Evolutionary conservation across 92 coral and sea anemone species (phyloP), one percentile per base, ranked within the genome.

Genomic region (Epizoanthus ramosus): DNA sequence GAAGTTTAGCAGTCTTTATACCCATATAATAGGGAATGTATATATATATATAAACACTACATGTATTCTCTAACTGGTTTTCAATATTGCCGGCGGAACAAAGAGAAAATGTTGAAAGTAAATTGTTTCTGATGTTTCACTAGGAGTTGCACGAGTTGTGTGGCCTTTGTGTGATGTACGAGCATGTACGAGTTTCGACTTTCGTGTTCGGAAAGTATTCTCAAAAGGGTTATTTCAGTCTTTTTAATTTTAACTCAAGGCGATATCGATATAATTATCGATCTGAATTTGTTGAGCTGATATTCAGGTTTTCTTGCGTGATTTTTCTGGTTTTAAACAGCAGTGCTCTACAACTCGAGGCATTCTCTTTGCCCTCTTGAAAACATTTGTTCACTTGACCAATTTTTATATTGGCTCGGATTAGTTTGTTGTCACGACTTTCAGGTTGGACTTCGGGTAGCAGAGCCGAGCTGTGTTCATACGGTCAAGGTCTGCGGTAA

Each of bases 241-340:
- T 12, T 43, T 14, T 31, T 6, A 6, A 37, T 0, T 37, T 37
- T 37, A 37, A 37, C 28, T 64, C 23, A 64, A 9, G 5, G 17
- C 39, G 47, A 33, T 67, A 15, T 67, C 21, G 22, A 16, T 66
- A 15, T 66, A 50, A 50, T 50, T 66, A 23, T 33, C 39, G 16
- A 16, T 6, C 19, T 8, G 3, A 33, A 66, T 66, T 33, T 18
- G 50, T 67, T 8, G 50, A 33, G 71, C 41, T 67, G 50, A 66
- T 66, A 66, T 33, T 23, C 69, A 1, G 18, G 69, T 64, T 64
- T 64, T 41, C 69, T 24, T 64, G 37, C 28, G 69, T 64, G 69
- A 50, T 9, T 50, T 50, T 12, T 50, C 15, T 50, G 15, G 16
- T 50, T 50, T n/a, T n/a, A n/a, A 50, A 12, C 54, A 50, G 0